phyloP scores from a whole-genome alignment of 2,888 invertebrate species.

The Leptothorax acervorum region DNA sequence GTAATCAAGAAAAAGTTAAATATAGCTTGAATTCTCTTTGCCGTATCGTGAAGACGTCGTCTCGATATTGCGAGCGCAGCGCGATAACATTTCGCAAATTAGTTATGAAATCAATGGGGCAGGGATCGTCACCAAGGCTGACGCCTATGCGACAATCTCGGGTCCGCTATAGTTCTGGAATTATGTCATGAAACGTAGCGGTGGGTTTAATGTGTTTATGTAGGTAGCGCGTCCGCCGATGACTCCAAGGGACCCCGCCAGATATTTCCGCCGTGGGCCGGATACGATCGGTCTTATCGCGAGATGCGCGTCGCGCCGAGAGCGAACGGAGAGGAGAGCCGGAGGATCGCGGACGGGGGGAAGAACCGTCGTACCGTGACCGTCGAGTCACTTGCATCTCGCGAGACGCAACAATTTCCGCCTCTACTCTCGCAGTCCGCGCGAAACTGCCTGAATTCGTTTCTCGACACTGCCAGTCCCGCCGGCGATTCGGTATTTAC shows the following conservation, averaged over 20 bases:
- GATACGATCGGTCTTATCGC: slow-evolving; percentile 19
- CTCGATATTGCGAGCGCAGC: too few species aligned
- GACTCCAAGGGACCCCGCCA: not conserved
- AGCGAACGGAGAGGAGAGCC: not conserved
- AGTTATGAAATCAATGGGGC: not conserved
- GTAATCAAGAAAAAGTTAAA: not conserved
- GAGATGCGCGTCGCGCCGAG: not conserved
- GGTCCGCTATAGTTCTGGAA: not conserved
- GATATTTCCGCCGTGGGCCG: not conserved
- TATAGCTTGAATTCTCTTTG: not conserved
- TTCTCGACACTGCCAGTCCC: not conserved
- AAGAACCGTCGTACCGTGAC: not conserved
- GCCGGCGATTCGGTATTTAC: not conserved
- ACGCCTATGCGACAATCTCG: not conserved
- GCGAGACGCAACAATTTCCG: slow-evolving; percentile 2
- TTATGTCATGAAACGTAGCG: slow-evolving; percentile 21
- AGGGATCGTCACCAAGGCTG: not conserved
- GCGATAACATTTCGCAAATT: slow-evolving; percentile 12
- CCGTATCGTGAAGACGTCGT: not conserved
- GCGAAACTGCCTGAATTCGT: not conserved
- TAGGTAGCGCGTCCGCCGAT: not conserved
- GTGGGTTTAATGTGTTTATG: slow-evolving; percentile 7
- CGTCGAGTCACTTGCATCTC: not conserved
- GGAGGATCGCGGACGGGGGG: not conserved
- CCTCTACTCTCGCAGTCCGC: not conserved